Evolutionary conservation across 2,888 invertebrate genomes (phyloP), one percentile per base, ranked within the genome.

Genomic region (Isoperla grammatica): DNA sequence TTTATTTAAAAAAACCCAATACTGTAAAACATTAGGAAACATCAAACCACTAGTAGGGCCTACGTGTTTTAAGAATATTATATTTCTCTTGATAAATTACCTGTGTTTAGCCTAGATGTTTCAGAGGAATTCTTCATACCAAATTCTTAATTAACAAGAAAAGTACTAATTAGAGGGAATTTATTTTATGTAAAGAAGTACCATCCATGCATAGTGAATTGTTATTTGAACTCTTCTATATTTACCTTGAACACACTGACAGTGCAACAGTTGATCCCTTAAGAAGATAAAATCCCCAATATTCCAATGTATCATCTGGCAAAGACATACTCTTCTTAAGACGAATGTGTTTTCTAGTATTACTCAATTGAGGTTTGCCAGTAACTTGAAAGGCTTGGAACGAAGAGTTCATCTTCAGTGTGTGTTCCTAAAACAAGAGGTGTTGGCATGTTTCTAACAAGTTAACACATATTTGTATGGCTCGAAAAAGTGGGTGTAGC

Each of bases 281-380:
- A 53, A 89, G 76, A 49, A 92, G 76, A 75, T 87, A 91, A 75
- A 92, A 91, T 2, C 91, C 90, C 90, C 90, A 92, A 73, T 91
- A 92, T 72, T 92, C 91, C 37, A 91, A 74, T 9, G 90, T 90
- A 68, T 91, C 91, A 72, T 91, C 91, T 0, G 89, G 90, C 63
- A 92, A 74, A 1, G 79, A 81, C 87, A 92, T 89, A 5, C 88
- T 88, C 70, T 91, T 91, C 71, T 85, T 88, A 66, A 91, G 75
- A 65, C 85, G 77, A 66, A 90, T 85, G 69, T 89, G 88, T 73
- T 87, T 89, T 55, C 83, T 84, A 59, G 78, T 76, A 57, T 68
- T 60, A 50, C 87, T 84, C 63, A 87, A 76, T 74, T 84, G 82
- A 3, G 90, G 90, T 65, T 79, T 81, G 15, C 82, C 82, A 64